phyloP scores from a whole-genome alignment of 2,888 invertebrate species.

The Agonopterix subpropinquella region DNA sequence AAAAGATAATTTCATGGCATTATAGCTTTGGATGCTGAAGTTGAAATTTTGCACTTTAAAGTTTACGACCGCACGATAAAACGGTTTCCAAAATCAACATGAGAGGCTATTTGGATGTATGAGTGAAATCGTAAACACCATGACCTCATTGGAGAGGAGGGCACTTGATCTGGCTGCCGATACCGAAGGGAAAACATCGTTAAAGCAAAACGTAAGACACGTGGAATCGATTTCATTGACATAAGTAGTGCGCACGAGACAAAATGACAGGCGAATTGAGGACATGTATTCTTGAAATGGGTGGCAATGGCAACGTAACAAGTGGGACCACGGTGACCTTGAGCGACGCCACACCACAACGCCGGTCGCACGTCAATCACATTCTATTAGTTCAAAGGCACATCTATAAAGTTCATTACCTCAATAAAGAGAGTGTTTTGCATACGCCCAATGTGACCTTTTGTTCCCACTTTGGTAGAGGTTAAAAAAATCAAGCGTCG shows the following conservation, averaged over 20 bases:
- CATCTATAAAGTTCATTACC: constrained; percentile 64
- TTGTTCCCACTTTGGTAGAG: constrained; percentile 20
- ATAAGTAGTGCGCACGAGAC: not conserved
- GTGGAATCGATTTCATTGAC: constrained; percentile 10
- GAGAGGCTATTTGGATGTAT: constrained; percentile 40
- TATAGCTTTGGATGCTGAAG: constrained; percentile 25
- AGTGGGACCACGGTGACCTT: constrained; percentile 47
- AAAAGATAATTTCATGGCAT: constrained; percentile 24
- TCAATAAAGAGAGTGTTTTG: constrained; percentile 46
- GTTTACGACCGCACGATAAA: constrained; percentile 34
- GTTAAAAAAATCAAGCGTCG: constrained; percentile 9
- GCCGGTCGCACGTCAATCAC: constrained; percentile 64
- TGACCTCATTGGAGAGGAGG: constrained; percentile 48
- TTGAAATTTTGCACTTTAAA: constrained; percentile 22
- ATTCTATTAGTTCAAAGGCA: constrained; percentile 68
- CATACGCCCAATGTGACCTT: constrained; percentile 35
- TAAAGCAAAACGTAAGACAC: not conserved
- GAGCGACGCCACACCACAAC: constrained; percentile 35
- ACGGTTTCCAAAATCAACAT: constrained; percentile 51
- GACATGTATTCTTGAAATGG: constrained; percentile 3
- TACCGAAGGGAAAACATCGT: constrained; percentile 1
- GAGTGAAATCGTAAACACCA: constrained; percentile 61
- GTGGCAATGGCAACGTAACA: constrained; percentile 12
- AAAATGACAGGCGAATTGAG: constrained; percentile 11
- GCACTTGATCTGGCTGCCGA: constrained; percentile 4